Evolutionary conservation across 1,140 invertebrate genomes (phyloP).

Genomic region (Chrysomallon squamiferum): DNA sequence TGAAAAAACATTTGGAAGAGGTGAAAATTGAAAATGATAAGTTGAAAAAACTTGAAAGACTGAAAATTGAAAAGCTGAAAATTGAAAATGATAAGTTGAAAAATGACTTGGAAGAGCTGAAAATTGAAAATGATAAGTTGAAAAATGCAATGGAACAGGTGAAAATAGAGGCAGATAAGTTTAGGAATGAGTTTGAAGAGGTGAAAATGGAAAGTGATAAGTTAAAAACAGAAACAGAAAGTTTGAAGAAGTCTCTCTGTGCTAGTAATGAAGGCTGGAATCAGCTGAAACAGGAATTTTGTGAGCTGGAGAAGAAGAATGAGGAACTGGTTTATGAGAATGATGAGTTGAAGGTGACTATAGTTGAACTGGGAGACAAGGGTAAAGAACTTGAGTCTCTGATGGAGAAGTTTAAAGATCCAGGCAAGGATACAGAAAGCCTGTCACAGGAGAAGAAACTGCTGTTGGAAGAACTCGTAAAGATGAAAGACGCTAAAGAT

Average conservation of each 20-base stretch:
- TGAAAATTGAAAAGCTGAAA: not conserved
- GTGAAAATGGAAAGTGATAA: too few relatives aligned
- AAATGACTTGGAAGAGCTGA: constrained; percentile 6
- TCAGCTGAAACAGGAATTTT: not conserved
- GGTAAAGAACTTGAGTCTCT: not conserved
- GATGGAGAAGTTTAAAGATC: not conserved
- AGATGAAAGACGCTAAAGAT: constrained; percentile 22
- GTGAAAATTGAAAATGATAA: not conserved
- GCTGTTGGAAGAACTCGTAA: constrained; percentile 18
- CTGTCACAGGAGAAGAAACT: constrained; percentile 14
- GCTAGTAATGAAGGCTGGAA: too few relatives aligned
- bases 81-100: constrained; percentile 1
- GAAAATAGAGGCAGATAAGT: not conserved
- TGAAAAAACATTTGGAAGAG: not conserved
- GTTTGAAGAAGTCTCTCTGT: too few relatives aligned
- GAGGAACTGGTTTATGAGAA: not conserved
- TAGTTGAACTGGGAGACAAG: not conserved
- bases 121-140: not conserved
- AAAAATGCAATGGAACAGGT: not conserved
- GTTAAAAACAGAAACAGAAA: too few relatives aligned
- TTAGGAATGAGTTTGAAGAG: too few relatives aligned
- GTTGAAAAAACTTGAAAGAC: constrained; percentile 3
- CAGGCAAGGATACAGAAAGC: constrained; percentile 1
- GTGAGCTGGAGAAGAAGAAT: too few relatives aligned
- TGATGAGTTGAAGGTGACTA: not conserved